phyloP scores from a whole-genome alignment of 2,113 vertebrate genomes.

The Mungos mungo region DNA sequence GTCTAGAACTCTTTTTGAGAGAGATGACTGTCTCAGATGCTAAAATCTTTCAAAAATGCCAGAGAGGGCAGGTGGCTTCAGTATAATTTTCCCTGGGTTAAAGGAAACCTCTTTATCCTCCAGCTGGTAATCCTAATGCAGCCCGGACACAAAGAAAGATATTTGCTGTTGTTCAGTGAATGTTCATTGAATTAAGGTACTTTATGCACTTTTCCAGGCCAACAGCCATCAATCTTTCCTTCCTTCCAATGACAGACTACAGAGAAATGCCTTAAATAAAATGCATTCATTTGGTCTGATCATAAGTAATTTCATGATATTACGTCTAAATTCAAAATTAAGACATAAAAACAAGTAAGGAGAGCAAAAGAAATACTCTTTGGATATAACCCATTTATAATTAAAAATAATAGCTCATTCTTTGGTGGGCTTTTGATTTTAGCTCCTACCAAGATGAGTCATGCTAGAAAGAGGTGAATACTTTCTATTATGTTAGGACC shows the following conservation, averaged over 20 bases:
- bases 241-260: neutral
- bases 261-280: conserved; percentile 33
- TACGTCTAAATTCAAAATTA: neutral
- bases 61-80: neutral
- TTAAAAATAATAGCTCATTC: neutral
- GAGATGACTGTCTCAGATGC: neutral
- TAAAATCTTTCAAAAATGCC: conserved; percentile 26
- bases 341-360: neutral
- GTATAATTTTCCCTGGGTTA: neutral
- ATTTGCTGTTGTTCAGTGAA: neutral
- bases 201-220: neutral
- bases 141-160: neutral
- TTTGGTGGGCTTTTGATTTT: conserved; percentile 3
- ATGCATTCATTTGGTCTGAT: neutral
- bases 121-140: neutral
- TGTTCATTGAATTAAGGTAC: neutral
- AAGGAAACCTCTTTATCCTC: neutral
- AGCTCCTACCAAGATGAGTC: conserved; percentile 52
- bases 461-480: conserved; percentile 59
- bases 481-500: conserved; percentile 42
- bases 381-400: neutral
- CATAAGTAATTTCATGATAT: conserved; percentile 30
- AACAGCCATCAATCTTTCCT: neutral
- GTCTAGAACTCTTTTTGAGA: neutral
- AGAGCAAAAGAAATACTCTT: conserved; percentile 18